Base-by-base conservation (phyloP, 2,888 invertebrate species). In the Polylopha cassiicola region DNA sequence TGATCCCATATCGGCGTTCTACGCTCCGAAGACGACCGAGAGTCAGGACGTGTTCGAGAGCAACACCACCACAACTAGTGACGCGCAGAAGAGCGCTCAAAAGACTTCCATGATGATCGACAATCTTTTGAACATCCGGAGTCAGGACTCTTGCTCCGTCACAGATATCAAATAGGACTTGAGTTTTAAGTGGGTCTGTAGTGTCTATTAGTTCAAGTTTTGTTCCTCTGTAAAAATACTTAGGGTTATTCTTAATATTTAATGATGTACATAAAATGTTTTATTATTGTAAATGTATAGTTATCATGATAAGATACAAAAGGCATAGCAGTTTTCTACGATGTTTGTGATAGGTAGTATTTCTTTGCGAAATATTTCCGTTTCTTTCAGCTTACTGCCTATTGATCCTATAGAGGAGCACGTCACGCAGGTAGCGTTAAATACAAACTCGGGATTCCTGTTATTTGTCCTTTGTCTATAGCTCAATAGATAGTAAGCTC, bases 181-280 rank as follows among this genome's bases (percentile, higher is more conserved):
- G 54, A 62, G 60, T 54, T 51, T 51, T 50, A 44, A 49, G 57
- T 60, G 77, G 74, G 65, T 76, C 73, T 63, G 68, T 76, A 79
- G 78, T 71, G 67, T 65, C 59, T 65, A 65, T 69, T 84, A 82
- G 82, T 75, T 78, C 61, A 79, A 75, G 73, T 66, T 82, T 84
- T 78, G 84, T 84, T 84, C 85, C 84, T 84, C 67, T 84, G 82
- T 84, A 84, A 77, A 77, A 75, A 71, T 70, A 68, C 58, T 58
- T 75, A 78, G 74, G 60, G 39, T 74, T 74, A 68, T 57, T 56
- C 26, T 61, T 71, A 68, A 70, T 78, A 78, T 78, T 80, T 81
- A 79, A 80, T 60, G 55, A 50, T 84, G 82, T 84, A 84, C 71
- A 82, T 82, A 84, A 75, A 80, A 79, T 76, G 77, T 78, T 81